Percentiles rank a stretch among this genome's conserved stretches.
Evolutionary conservation across 2,113 vertebrate species (phyloP).

Genomic region (Dipodomys ordii): DNA sequence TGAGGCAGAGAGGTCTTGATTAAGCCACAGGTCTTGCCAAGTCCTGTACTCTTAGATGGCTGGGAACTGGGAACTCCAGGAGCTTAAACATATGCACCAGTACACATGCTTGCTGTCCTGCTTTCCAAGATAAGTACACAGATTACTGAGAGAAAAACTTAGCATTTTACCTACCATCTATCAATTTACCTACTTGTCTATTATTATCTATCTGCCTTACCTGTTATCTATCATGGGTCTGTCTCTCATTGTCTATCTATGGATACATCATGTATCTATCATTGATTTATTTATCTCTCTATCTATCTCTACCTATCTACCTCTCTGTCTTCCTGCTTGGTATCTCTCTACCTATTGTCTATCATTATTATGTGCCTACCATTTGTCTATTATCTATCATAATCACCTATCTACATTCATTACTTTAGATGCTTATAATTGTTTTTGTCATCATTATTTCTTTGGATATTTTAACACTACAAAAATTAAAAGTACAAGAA

Average conservation of each 20-base stretch:
- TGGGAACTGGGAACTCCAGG: neutral
- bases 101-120: neutral
- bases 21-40: neutral
- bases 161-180: no score
- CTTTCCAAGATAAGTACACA: neutral
- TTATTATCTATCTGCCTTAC: no score
- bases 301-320: neutral
- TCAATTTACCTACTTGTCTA: no score
- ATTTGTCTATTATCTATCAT: no score
- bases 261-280: neutral
- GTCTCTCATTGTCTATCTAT: neutral
- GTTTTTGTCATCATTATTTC: neutral
- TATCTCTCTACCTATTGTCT: no score
- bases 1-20: neutral
- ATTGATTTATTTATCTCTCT: neutral
- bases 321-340: neutral
- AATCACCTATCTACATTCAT: neutral
- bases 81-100: neutral
- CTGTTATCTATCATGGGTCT: no score
- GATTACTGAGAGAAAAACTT: no score
- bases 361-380: no score
- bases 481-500: neutral
- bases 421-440: neutral
- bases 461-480: neutral
- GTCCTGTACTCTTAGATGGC: neutral